phyloP scores from a whole-genome alignment of 1,140 invertebrate species.

The Drosophila littoralis region DNA sequence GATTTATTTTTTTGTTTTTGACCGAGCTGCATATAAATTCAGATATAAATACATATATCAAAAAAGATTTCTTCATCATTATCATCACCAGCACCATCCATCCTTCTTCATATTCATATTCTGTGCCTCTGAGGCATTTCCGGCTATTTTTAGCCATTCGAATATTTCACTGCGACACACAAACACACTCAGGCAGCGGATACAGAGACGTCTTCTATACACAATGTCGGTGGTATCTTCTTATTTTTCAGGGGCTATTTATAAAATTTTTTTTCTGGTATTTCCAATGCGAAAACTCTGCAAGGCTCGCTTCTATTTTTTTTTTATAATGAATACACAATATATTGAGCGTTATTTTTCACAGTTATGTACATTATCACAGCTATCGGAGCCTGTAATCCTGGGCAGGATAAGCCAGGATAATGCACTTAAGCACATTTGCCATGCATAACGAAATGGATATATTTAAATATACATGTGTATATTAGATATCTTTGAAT shows the following conservation, averaged over 20 bases:
- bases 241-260: conserved; percentile 83
- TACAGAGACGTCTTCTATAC: conserved; percentile 22
- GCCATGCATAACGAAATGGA: conserved; percentile 12
- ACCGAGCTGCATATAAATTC: conserved; percentile 24
- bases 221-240: conserved; percentile 67
- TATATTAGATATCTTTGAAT: conserved; percentile 30
- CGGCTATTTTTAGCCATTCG: conserved; percentile 70
- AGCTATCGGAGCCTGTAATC: conserved; percentile 41
- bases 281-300: conserved; percentile 48
- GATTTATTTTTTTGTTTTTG: background rate
- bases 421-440: conserved; percentile 47
- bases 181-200: conserved; percentile 48
- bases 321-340: conserved; percentile 9
- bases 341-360: conserved; percentile 6
- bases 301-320: background rate
- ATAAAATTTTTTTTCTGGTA: conserved; percentile 65
- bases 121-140: conserved; percentile 61
- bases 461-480: conserved; percentile 29
- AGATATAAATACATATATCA: conserved; percentile 51
- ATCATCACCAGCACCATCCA: conserved; percentile 54
- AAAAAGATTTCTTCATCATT: conserved; percentile 53
- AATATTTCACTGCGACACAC: conserved; percentile 76
- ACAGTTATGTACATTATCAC: conserved; percentile 36
- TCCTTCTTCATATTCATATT: conserved; percentile 78
- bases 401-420: conserved; percentile 56